phyloP scores from a whole-genome alignment of 92 coral and sea anemone genomes.

The Umimayanthus kanabou region DNA sequence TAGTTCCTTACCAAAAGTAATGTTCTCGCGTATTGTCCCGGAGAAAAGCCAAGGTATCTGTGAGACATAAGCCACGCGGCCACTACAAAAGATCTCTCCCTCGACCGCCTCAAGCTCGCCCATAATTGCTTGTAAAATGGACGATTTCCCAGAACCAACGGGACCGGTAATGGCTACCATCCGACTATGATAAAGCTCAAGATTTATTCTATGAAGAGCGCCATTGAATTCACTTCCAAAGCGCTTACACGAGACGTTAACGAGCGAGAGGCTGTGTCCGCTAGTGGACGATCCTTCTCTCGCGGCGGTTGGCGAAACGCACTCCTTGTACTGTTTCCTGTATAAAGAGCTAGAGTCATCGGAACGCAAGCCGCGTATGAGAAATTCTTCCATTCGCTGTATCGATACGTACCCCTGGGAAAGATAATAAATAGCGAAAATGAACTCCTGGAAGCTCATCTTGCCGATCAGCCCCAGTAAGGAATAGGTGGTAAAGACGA shows the following conservation, averaged over 20 bases:
- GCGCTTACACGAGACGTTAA: conserved; percentile 10
- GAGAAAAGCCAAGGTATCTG: conserved; percentile 27
- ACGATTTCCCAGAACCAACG: neutral
- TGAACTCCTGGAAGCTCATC: too few relatives aligned
- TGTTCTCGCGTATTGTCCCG: conserved; percentile 15
- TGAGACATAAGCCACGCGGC: neutral
- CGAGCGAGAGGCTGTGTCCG: neutral
- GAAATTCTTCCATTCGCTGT: too few relatives aligned
- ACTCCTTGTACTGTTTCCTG: too few relatives aligned
- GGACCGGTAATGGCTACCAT: neutral
- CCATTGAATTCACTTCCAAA: conserved; percentile 13
- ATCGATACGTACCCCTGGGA: too few relatives aligned
- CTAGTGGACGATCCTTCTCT: too few relatives aligned
- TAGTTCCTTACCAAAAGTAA: neutral
- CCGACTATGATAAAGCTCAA: neutral
- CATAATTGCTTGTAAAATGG: conserved; percentile 17
- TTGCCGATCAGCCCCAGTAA: too few relatives aligned
- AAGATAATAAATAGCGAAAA: too few relatives aligned
- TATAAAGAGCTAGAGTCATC: too few relatives aligned
- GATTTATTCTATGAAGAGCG: conserved; percentile 2
- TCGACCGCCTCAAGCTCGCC: neutral
- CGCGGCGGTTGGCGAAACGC: too few relatives aligned
- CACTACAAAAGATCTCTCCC: neutral
- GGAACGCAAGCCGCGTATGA: too few relatives aligned
- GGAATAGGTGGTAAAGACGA: too few relatives aligned